Percentiles rank a stretch among this genome's conserved stretches.
Conservation (phyloP, 2,113 vertebrate species). For the Pantherophis guttatus region DNA sequence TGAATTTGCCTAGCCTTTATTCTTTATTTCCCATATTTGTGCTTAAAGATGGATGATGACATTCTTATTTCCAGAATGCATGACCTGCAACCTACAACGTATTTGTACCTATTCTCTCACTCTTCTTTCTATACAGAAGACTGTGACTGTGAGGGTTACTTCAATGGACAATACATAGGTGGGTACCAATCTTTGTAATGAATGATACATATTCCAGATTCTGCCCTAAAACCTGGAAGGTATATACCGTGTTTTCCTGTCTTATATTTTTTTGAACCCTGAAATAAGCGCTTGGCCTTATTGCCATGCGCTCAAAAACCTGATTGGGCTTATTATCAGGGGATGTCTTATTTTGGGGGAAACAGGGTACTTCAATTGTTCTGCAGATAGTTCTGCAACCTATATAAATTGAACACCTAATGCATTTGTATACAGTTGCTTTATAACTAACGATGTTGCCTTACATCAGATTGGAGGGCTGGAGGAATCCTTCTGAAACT, state of each 20-base stretch:
- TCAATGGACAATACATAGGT: slow-evolving; percentile 89
- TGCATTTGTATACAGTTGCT: background rate
- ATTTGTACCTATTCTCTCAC: background rate
- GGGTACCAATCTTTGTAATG: slow-evolving; percentile 61
- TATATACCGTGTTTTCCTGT: too few relatives aligned
- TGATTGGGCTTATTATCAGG: too few relatives aligned
- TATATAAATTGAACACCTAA: background rate
- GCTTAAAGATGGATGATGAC: too few relatives aligned
- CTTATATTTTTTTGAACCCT: too few relatives aligned
- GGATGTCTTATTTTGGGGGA: too few relatives aligned
- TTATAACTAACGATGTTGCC: background rate
- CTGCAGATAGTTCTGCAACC: background rate
- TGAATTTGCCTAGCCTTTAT: background rate
- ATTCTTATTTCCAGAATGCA: background rate
- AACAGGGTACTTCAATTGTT: background rate
- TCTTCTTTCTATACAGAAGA: slow-evolving; percentile 76
- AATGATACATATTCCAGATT: background rate
- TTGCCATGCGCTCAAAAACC: too few relatives aligned
- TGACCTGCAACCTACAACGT: background rate
- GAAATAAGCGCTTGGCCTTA: too few relatives aligned
- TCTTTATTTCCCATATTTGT: background rate
- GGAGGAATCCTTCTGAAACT: background rate
- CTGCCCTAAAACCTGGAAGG: background rate
- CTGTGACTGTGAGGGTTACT: slow-evolving; percentile 83
- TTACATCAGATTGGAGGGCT: background rate